Evolutionary conservation across 2,888 invertebrate species (phyloP), one percentile per base, ranked within the genome.

Genomic region (Ophioninae sp.): DNA sequence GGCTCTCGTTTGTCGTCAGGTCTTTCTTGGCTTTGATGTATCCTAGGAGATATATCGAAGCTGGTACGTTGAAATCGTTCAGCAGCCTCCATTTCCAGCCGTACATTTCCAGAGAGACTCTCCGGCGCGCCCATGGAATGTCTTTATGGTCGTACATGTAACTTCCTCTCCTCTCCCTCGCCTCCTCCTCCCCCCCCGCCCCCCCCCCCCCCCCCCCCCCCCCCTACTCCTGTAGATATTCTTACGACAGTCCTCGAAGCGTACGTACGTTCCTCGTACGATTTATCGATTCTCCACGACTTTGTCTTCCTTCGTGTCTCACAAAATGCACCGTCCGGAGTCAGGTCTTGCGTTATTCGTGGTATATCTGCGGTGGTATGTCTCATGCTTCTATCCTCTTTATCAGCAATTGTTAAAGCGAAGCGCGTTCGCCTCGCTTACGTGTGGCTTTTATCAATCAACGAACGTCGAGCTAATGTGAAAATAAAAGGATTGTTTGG

Each of bases 101-200:
- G 78, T 70, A 20, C 75, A 64, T 67, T 80, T 68, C 20, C 44
- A 61, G 73, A 81, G 81, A 81, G 81, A 81, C 84, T 74, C 62
- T 61, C 59, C 37, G 81, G 76, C 84, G 84, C 84, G 84, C 84
- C 84, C 81, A 81, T 84, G 79, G 84, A 84, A 84, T 84, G 84
- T 81, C 84, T 84, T 84, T 79, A 84, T 84, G 84, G 84, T 78
- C 79, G 79, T 67, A 75, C 81, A 81, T 79, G 75, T 72, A 70
- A 75, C 74, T 69, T 79, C 75, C 75, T 65, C 61, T 68, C 44
- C 64, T 64, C 72, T 39, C 44, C 37, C 72, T 44, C 59, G n/a
- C n/a, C 39, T 10, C 10, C 68, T 44, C 73, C 39, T 21, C 50
- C 50, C 50, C 13, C 56, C n/a, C 69, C 21, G n/a, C n/a, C 56